Conservation (phyloP, 2,797 vertebrate genomes). For the Balearica regulorum region DNA sequence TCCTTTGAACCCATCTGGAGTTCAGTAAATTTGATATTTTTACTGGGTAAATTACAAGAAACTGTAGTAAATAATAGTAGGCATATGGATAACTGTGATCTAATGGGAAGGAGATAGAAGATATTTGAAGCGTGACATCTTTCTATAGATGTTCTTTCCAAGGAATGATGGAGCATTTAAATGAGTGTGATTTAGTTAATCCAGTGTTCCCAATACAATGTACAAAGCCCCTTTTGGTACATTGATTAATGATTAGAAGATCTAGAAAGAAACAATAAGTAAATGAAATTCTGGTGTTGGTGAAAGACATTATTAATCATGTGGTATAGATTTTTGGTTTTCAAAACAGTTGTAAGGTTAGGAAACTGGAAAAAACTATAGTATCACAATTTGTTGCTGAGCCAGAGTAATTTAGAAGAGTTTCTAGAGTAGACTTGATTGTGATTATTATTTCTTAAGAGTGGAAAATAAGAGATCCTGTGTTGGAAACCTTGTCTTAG, state of each 20-base stretch:
- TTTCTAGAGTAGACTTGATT: not conserved
- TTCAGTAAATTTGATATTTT: not conserved
- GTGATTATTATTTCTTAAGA: not conserved
- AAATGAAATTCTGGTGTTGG: not conserved
- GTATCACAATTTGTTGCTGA: not conserved
- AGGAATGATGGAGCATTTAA: not conserved
- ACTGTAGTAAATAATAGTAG: not conserved
- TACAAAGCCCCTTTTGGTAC: not conserved
- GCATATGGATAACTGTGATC: not conserved
- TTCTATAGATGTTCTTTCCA: not conserved
- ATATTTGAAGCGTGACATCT: not conserved
- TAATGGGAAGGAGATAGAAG: not conserved
- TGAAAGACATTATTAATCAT: not conserved
- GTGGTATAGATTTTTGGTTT: not conserved
- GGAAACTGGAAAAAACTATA: not conserved
- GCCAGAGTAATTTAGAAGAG: not conserved
- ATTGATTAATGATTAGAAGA: not conserved
- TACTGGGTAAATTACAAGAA: not conserved
- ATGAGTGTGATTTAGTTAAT: not conserved
- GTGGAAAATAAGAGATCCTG: not conserved
- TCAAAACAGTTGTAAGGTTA: not conserved
- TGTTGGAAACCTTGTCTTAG: not conserved
- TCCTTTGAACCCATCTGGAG: not conserved
- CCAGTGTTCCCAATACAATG: not conserved
- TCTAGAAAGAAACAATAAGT: not conserved